phyloP scores from a whole-genome alignment of 2,797 vertebrate species.

The Periophthalmus magnuspinnatus region DNA sequence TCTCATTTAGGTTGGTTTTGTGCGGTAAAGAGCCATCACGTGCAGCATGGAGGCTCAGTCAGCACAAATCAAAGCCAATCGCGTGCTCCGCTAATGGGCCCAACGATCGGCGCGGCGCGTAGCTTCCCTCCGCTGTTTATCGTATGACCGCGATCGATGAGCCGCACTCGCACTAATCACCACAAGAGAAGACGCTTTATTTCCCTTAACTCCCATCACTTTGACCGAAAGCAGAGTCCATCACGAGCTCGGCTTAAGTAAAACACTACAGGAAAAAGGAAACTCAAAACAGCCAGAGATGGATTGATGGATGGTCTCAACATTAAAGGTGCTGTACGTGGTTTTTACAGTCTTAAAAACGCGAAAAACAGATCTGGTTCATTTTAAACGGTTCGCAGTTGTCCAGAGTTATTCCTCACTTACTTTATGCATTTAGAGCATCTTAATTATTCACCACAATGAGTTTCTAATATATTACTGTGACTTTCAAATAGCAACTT shows the following conservation, averaged over 20 bases:
- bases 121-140: slow-evolving; percentile 65
- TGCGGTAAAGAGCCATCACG: slow-evolving; percentile 66
- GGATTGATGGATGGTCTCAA: not conserved
- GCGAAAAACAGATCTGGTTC: too few species aligned
- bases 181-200: slow-evolving; percentile 65
- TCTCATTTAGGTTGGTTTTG: slow-evolving; percentile 30
- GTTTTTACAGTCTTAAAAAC: too few species aligned
- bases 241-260: slow-evolving; percentile 1
- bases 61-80: slow-evolving; percentile 69
- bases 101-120: slow-evolving; percentile 60
- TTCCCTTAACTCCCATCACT: slow-evolving; percentile 59
- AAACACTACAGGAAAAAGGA: not conserved
- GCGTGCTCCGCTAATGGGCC: slow-evolving; percentile 65
- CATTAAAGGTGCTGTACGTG: too few species aligned
- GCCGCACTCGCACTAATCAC: slow-evolving; percentile 64
- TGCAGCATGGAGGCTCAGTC: slow-evolving; percentile 50
- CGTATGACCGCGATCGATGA: slow-evolving; percentile 70
- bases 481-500: too few species aligned
- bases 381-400: too few species aligned
- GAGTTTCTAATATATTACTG: too few species aligned
- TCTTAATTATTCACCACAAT: too few species aligned
- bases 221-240: slow-evolving; percentile 27
- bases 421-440: too few species aligned
- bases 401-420: too few species aligned
- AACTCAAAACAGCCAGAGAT: not conserved